Base-by-base conservation (phyloP, 2,888 invertebrate species). In the Meganola albula region DNA sequence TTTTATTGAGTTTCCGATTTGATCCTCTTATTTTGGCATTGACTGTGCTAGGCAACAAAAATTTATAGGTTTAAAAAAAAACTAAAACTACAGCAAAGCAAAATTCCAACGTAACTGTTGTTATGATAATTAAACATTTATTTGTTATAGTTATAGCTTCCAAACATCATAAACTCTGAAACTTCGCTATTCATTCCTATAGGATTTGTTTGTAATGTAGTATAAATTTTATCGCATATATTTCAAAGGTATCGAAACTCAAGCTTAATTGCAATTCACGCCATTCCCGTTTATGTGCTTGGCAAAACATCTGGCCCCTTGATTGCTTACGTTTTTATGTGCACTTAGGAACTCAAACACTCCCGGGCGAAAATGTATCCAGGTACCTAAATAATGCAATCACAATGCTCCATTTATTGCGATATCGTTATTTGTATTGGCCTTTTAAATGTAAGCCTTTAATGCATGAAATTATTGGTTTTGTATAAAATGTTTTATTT, bases 271-370 rank as follows among this genome's bases (percentile, higher is more conserved):
- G 75, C 76, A 75, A 74, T 78, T 78, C 74, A 73, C 75, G 72
- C 73, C 70, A 66, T 68, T 72, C 63, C 34, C 62, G 70, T 80
- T 80, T 80, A 80, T 75, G 74, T 66, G 68, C 64, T 65, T 58
- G 59, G 74, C 65, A 70, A 78, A 80, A 75, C 80, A 82, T 73
- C 78, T 78, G 78, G 77, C 71, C 54, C 59, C 58, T 67, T 79
- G 79, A 78, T 82, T 79, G 77, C 73, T 74, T 67, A 70, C 74
- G 72, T 77, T 79, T 78, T 80, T 79, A 82, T 76, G 75, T 65
- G 74, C 74, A 75, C 76, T 78, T 74, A 69, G 69, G 66, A 73
- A 72, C 74, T 69, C 59, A 54, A 53, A 53, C 48, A 44, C 34
- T 46, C 44, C 25, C 35, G 48, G 48, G 51, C n/a, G 51, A 48